phyloP scores from a whole-genome alignment of 1,140 invertebrate species.

The Thalassaphorura encarpata region DNA sequence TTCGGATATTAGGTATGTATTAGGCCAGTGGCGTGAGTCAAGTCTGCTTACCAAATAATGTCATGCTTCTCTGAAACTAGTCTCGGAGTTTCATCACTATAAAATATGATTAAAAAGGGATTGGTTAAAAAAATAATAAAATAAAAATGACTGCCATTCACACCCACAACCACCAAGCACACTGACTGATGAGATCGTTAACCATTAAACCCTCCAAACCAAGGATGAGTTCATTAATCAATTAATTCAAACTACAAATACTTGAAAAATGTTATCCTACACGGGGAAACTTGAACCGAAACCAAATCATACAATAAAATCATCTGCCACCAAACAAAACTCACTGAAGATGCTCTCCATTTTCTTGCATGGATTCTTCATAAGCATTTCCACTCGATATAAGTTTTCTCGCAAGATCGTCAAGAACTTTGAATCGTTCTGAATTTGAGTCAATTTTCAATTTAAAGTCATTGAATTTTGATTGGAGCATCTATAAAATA shows the following conservation, averaged over 20 bases:
- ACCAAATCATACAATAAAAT: not conserved
- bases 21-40: slow-evolving; percentile 39
- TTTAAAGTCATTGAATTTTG: slow-evolving; percentile 93
- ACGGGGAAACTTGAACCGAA: not conserved
- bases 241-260: not conserved
- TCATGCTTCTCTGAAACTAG: slow-evolving; percentile 30
- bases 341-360: not conserved
- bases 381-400: slow-evolving; percentile 65
- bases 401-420: slow-evolving; percentile 80
- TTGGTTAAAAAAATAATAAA: not conserved
- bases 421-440: slow-evolving; percentile 85
- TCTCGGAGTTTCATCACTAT: slow-evolving; percentile 23
- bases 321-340: not conserved
- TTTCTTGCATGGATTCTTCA: not conserved
- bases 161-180: not conserved
- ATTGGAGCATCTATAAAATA: slow-evolving; percentile 58
- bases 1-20: slow-evolving; percentile 76
- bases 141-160: too few species aligned
- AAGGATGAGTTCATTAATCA: too few species aligned
- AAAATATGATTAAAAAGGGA: slow-evolving; percentile 6
- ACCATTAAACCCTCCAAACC: too few species aligned
- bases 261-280: not conserved
- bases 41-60: slow-evolving; percentile 25
- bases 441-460: slow-evolving; percentile 80
- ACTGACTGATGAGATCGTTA: not conserved